Conservation (phyloP, 2,113 vertebrate species). For the Gulo gulo region DNA sequence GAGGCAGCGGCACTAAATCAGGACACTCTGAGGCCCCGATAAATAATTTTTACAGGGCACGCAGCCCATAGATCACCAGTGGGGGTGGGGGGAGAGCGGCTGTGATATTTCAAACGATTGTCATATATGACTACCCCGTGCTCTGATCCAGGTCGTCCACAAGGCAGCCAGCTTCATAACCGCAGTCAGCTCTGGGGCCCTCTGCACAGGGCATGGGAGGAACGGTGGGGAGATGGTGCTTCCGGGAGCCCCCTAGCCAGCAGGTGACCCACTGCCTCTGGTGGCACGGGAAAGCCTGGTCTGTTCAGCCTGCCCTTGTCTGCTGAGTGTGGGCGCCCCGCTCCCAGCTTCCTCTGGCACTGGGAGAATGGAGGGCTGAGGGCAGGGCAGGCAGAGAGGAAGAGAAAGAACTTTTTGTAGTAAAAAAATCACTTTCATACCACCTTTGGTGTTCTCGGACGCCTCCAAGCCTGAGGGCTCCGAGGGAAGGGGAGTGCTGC, state of each 20-base stretch:
- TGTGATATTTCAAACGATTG: slow-evolving; percentile 82
- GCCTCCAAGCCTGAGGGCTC: background rate
- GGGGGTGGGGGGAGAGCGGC: slow-evolving; percentile 75
- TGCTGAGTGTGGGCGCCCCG: background rate
- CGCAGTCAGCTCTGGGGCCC: background rate
- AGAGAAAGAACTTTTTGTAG: background rate
- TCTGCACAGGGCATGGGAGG: background rate
- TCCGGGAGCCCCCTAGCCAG: background rate
- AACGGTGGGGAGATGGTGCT: background rate
- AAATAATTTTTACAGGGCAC: slow-evolving; percentile 86
- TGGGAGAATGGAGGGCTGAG: background rate
- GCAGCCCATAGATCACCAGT: slow-evolving; percentile 82
- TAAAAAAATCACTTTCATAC: background rate
- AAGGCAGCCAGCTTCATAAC: slow-evolving; percentile 30
- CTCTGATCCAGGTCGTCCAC: slow-evolving; percentile 60
- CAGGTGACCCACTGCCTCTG: background rate
- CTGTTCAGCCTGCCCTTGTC: background rate
- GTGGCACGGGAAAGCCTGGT: background rate
- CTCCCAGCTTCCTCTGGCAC: background rate
- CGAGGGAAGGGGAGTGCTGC: background rate
- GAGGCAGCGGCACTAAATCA: slow-evolving; percentile 85
- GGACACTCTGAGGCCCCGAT: slow-evolving; percentile 81
- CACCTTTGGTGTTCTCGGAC: background rate
- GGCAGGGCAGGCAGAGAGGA: background rate
- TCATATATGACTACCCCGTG: slow-evolving; percentile 79